phyloP scores from a whole-genome alignment of 2,888 invertebrate species.

The Serripes groenlandicus region DNA sequence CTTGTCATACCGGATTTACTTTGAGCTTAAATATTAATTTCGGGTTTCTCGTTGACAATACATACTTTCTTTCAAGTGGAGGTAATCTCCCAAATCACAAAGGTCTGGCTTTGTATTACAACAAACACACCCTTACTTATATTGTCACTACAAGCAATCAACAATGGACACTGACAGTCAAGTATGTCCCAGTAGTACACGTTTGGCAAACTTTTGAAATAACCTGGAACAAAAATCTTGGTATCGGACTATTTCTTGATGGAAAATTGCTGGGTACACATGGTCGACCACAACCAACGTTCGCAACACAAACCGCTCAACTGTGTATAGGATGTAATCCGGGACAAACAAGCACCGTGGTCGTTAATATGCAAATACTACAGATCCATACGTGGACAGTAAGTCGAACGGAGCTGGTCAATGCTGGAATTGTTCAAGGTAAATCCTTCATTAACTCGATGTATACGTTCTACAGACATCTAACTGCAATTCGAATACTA shows the following conservation, averaged over 20 bases:
- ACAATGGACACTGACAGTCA: slow-evolving; percentile 63
- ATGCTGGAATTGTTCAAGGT: slow-evolving; percentile 55
- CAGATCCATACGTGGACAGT: slow-evolving; percentile 62
- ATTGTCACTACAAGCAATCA: slow-evolving; percentile 69
- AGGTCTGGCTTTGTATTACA: slow-evolving; percentile 70
- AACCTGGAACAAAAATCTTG: slow-evolving; percentile 72
- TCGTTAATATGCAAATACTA: slow-evolving; percentile 55
- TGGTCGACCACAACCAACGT: slow-evolving; percentile 41
- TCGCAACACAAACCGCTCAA: slow-evolving; percentile 27
- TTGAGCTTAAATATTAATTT: slow-evolving; percentile 66
- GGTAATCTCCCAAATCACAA: slow-evolving; percentile 61
- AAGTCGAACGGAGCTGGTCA: slow-evolving; percentile 66
- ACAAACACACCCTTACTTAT: slow-evolving; percentile 58
- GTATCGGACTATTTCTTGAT: slow-evolving; percentile 67
- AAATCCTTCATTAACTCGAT: no score
- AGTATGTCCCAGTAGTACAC: slow-evolving; percentile 57
- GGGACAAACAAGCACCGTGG: slow-evolving; percentile 13
- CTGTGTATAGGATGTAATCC: slow-evolving; percentile 66
- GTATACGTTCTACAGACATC: no score
- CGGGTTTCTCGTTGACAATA: slow-evolving; percentile 55
- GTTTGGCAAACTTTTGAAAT: slow-evolving; percentile 74
- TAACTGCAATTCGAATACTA: no score
- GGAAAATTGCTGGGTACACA: slow-evolving; percentile 66
- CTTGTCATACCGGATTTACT: slow-evolving; percentile 67
- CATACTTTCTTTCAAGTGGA: slow-evolving; percentile 71